These are phyloP conservation scores for Parnassius orleans DNA, from an alignment of 2,888 invertebrate species.

Conservation along the genomic window DNA sequence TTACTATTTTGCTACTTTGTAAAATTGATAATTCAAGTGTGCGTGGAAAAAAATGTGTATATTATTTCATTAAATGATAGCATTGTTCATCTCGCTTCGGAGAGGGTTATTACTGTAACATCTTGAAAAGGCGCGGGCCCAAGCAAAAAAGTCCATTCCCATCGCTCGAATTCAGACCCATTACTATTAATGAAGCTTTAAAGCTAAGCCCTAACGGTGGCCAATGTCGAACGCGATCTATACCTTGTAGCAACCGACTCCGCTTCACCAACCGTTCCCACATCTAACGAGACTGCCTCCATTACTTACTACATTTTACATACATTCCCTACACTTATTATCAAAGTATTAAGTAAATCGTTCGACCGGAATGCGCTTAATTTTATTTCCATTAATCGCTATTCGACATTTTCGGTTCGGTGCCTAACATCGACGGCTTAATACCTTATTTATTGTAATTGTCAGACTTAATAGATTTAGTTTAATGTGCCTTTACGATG, in stretches of 20 bases:
- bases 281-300: constrained; percentile 77
- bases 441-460: constrained; percentile 76
- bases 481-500: constrained; percentile 68
- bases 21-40: constrained; percentile 2
- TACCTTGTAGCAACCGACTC: constrained; percentile 60
- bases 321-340: constrained; percentile 73
- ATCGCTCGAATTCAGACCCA: constrained; percentile 60
- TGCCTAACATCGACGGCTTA: constrained; percentile 60
- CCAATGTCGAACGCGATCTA: constrained; percentile 65
- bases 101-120: constrained; percentile 58
- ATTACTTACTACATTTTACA: constrained; percentile 74
- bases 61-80: constrained; percentile 10
- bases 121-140: constrained; percentile 43
- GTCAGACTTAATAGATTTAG: constrained; percentile 67
- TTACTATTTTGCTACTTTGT: not conserved
- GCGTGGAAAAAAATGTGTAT: constrained; percentile 7
- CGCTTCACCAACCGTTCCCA: constrained; percentile 60
- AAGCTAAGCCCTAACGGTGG: constrained; percentile 71
- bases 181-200: constrained; percentile 73
- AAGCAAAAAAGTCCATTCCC: constrained; percentile 69
- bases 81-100: constrained; percentile 43
- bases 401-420: constrained; percentile 66
- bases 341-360: constrained; percentile 77
- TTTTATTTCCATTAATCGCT: constrained; percentile 76
- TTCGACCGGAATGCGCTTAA: constrained; percentile 63